Evolutionary conservation across 2,888 invertebrate genomes (phyloP), one percentile per base, ranked within the genome.

Genomic region (Cosmorhoe ocellata): DNA sequence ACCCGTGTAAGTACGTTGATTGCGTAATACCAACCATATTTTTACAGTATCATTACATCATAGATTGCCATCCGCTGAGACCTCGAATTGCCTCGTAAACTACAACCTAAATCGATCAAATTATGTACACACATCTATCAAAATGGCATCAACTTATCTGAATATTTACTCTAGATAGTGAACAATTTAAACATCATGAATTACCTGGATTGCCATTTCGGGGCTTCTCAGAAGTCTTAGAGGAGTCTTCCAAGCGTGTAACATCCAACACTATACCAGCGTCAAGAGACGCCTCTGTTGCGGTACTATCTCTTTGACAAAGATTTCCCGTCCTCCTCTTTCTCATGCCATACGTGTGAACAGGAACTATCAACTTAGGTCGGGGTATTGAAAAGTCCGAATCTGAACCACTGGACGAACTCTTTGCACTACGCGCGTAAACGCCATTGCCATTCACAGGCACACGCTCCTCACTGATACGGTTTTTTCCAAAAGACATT

Each of bases 311-410:
- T 24, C 85, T 79, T 36, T 89, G 90, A 64, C 86, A 84, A 38
- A 94, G 90, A 80, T 96, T 96, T 7, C 97, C 97, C 31, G 96
- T 96, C 63, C 96, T 91, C 56, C 96, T 91, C 71, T 94, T 94
- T 60, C 96, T 91, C 56, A 93, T 92, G 47, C 96, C 96, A 74
- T 96, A 96, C 18, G 96, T 96, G 86, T 97, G 96, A 56, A 96
- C 95, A 45, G 97, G 96, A 61, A 96, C 96, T 73, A 97, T 96
- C 64, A 97, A 91, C 71, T 96, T 94, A 26, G 97, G 96, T 67
- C 97, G 90, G 3, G 97, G 97, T 79, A 97, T 97, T 58, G 93
- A 92, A 82, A 96, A 96, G 69, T 94, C 95, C 49, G 92, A 93
- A 66, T 92, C 92, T 2, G 91, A 91, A 52, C 89, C 86, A 66